Base-by-base conservation (phyloP, 1,140 invertebrate species). In the Zaprionus nigranus region DNA sequence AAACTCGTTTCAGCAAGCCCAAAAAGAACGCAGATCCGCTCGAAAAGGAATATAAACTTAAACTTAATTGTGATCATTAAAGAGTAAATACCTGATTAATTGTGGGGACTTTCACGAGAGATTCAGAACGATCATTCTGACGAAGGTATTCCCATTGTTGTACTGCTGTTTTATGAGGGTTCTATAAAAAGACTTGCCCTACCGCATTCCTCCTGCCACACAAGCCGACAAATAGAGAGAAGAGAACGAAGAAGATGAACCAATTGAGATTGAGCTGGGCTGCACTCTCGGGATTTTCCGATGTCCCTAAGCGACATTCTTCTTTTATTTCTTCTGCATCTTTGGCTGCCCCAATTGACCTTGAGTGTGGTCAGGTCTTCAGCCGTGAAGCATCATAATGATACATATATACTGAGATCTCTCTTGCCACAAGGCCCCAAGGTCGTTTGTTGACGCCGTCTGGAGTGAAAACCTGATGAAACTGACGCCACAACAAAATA, bases 361-460 rank as follows among this genome's bases (percentile, higher is more conserved):
- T 78, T 78, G 70, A 74, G 64, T 68, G 64, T 64, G 75, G 54
- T 74, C 71, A 74, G 67, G 75, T 49, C 43, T 61, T 57, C 17
- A 15, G 46, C 24, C 49, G 53, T 12, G 2, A 46, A 36, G 54
- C 62, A 73, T n/a, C 36, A 51, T 53, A 34, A 62, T 54, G 22
- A 70, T 62, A 59, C 40, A 56, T 20, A 56, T 15, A 24, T 20
- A n/a, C 30, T 24, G 26, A 71, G 59, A 63, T 34, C 9, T 54
- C 36, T 34, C 46, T 67, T 54, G 57, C 36, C 24, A 34, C 70
- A 24, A 24, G 26, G 12, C 20, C 17, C 59, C 51, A 78, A 78
- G 75, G 75, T 28, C 75, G 64, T 64, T 59, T 69, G 22, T 68
- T 74, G 71, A 74, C 71, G 63, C 56, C 28, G 59, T 60, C 67